These are phyloP conservation scores for Physella acuta DNA, from an alignment of 1,140 invertebrate genomes.

Conservation along the genomic window DNA sequence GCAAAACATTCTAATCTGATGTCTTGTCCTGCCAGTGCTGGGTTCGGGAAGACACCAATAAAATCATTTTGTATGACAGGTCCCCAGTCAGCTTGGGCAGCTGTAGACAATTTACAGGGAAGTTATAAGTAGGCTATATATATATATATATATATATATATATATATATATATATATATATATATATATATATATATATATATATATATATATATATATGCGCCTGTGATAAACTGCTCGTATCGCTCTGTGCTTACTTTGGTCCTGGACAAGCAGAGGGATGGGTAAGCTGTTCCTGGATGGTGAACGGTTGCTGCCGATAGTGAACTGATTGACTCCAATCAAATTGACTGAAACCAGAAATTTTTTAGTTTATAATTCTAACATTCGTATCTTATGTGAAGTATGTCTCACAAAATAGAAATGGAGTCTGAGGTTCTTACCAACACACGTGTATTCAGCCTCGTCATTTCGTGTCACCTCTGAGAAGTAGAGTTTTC, in stretches of 20 bases:
- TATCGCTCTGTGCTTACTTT: slow-evolving; percentile 36
- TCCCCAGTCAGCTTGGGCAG: slow-evolving; percentile 41
- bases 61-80: slow-evolving; percentile 81
- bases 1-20: slow-evolving; percentile 91
- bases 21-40: slow-evolving; percentile 85
- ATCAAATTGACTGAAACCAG: slow-evolving; percentile 34
- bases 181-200: too few species aligned
- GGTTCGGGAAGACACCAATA: slow-evolving; percentile 90
- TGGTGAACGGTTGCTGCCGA: slow-evolving; percentile 35
- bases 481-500: slow-evolving; percentile 47
- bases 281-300: slow-evolving; percentile 37
- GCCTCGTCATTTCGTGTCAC: slow-evolving; percentile 31
- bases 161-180: too few species aligned
- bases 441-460: slow-evolving; percentile 13
- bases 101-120: slow-evolving; percentile 7
- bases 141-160: too few species aligned
- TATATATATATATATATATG: neutral
- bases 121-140: too few species aligned
- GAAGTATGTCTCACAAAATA: slow-evolving; percentile 35
- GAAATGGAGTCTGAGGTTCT: too few species aligned
- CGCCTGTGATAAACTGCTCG: too few species aligned
- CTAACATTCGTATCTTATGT: neutral
- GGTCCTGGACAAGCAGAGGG: slow-evolving; percentile 29
- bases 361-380: neutral
- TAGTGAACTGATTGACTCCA: slow-evolving; percentile 30